Evolutionary conservation across 2,797 vertebrate species (phyloP).

Genomic region (Streptopelia turtur): DNA sequence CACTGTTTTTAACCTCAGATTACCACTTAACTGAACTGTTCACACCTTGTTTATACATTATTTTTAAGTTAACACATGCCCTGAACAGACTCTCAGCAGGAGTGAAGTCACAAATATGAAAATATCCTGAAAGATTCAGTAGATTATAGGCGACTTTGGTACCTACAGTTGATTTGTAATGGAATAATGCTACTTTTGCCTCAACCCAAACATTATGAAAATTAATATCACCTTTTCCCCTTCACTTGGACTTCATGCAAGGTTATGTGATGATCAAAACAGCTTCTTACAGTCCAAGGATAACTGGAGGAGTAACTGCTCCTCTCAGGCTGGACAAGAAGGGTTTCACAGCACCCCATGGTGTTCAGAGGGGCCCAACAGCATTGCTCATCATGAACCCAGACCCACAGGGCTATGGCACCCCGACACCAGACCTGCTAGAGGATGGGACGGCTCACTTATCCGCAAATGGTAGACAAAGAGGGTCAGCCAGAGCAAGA

Average conservation of each 20-base stretch:
- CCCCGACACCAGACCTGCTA: accelerated
- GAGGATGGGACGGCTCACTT: neutral
- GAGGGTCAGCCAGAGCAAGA: neutral
- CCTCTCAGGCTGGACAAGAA: neutral
- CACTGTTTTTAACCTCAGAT: conserved; percentile 1
- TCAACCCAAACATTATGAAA: neutral
- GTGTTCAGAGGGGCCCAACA: neutral
- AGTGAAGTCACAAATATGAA: conserved; percentile 31
- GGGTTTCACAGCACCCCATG: neutral
- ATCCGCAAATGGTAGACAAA: accelerated
- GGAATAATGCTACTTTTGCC: neutral
- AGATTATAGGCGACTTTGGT: neutral
- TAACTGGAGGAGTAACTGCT: neutral
- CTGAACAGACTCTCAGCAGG: neutral
- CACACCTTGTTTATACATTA: conserved; percentile 15
- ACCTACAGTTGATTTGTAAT: neutral
- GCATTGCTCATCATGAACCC: neutral
- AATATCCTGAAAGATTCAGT: neutral
- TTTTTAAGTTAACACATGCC: conserved; percentile 29
- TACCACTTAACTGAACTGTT: conserved; percentile 39
- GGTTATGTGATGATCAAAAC: neutral
- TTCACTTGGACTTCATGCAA: neutral
- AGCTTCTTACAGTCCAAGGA: neutral
- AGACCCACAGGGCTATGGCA: neutral
- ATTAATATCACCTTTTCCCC: neutral